These are phyloP conservation scores for Diadegma fenestrale DNA, from an alignment of 2,888 invertebrate genomes.

Conservation along the genomic window DNA sequence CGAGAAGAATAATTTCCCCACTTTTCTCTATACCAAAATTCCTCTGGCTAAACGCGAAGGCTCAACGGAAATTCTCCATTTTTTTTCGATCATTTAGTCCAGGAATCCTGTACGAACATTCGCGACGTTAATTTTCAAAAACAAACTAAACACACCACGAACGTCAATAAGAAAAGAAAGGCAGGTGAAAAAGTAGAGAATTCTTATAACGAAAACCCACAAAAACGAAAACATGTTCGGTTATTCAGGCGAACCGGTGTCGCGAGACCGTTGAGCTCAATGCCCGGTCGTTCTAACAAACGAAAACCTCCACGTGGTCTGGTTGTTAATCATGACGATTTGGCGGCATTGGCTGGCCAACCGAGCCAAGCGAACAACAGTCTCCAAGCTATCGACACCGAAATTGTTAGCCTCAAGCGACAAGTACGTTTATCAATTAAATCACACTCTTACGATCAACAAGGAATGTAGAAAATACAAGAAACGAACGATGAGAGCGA, in stretches of 20 bases:
- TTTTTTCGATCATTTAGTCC: not conserved
- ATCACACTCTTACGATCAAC: slow-evolving; percentile 48
- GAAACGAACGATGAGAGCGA: slow-evolving; percentile 1
- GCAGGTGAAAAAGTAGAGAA: slow-evolving; percentile 9
- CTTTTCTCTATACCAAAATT: slow-evolving; percentile 5
- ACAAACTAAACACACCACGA: not conserved
- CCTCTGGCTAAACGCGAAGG: slow-evolving; percentile 4
- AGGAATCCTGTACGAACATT: slow-evolving; percentile 56
- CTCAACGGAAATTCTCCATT: not conserved
- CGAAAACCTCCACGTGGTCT: slow-evolving; percentile 98
- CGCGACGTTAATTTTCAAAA: slow-evolving; percentile 19
- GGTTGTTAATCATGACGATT: slow-evolving; percentile 98
- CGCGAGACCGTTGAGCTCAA: slow-evolving; percentile 85
- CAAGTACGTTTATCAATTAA: slow-evolving; percentile 91
- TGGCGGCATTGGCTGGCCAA: slow-evolving; percentile 95
- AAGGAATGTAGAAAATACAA: slow-evolving; percentile 2
- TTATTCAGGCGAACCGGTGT: slow-evolving; percentile 86
- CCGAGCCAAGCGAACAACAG: slow-evolving; percentile 89
- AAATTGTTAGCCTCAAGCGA: slow-evolving; percentile 97
- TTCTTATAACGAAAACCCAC: slow-evolving; percentile 20
- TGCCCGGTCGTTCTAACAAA: slow-evolving; percentile 86
- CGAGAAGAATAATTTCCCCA: slow-evolving; percentile 6
- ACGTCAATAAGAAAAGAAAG: slow-evolving; percentile 15
- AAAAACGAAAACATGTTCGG: slow-evolving; percentile 46
- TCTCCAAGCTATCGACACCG: slow-evolving; percentile 96